Percentiles rank a stretch among this genome's conserved stretches.
phyloP scores from a whole-genome alignment of 2,797 vertebrate species.

The Rhodeus uyekii region DNA sequence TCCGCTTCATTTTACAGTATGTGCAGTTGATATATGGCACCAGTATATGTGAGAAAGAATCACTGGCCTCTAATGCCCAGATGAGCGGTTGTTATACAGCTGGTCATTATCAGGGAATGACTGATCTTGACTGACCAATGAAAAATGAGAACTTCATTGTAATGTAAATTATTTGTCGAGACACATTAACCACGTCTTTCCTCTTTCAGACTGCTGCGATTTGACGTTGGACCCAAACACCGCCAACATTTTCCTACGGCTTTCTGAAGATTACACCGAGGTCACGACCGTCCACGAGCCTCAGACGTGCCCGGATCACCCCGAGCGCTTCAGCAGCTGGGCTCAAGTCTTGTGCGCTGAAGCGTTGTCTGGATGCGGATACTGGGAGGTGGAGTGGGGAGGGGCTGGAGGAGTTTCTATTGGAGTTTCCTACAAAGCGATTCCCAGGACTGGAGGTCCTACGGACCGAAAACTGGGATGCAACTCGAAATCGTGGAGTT shows the following conservation, averaged over 20 bases:
- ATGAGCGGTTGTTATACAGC: no score
- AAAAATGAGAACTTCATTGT: background rate
- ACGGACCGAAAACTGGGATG: conserved; percentile 74
- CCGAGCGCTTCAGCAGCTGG: conserved; percentile 74
- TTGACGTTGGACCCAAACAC: conserved; percentile 71
- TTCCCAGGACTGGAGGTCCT: conserved; percentile 65
- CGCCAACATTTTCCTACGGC: conserved; percentile 68
- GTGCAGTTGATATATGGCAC: no score
- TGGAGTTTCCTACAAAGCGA: conserved; percentile 71
- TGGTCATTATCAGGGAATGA: background rate
- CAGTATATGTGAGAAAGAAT: no score
- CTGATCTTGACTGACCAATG: background rate
- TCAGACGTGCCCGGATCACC: conserved; percentile 67
- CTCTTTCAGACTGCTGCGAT: conserved; percentile 65
- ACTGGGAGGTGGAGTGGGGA: conserved; percentile 80
- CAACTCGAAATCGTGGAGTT: conserved; percentile 76
- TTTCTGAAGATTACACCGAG: conserved; percentile 59
- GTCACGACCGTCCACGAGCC: conserved; percentile 61
- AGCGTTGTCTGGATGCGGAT: conserved; percentile 70
- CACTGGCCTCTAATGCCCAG: no score
- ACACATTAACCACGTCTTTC: background rate
- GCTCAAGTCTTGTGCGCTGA: conserved; percentile 75
- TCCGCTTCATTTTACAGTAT: no score
- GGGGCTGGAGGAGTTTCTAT: conserved; percentile 69
- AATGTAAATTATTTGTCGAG: background rate